Base-by-base conservation (phyloP, 2,888 invertebrate species). In the Eristalis tenax region DNA sequence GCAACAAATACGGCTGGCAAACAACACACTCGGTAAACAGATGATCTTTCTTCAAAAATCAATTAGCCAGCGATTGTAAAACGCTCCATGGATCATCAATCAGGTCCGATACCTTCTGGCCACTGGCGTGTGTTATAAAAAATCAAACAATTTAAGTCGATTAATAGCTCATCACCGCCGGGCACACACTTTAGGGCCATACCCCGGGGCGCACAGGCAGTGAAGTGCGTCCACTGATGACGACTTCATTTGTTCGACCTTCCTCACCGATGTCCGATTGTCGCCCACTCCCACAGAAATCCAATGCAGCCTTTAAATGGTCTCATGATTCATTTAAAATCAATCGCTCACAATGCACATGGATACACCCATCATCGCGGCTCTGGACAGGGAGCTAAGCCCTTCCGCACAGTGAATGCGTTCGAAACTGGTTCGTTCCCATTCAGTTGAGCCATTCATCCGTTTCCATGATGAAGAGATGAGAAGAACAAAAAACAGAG, bases 371-470 rank as follows among this genome's bases (percentile, higher is more conserved):
- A 50, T 18, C 18, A 18, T 4, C 50, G 50, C n/a, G n/a, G n/a
- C n/a, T n/a, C n/a, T n/a, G n/a, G n/a, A n/a, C n/a, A n/a, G 18
- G 10, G 8, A 6, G 5, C 43, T 50, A 18, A 50, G 74, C 69
- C 77, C 82, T 82, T 64, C 68, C 76, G 76, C 65, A 63, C 8
- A 8, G 35, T 66, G 63, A 75, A 71, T 61, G 75, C 74, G 73
- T 75, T 83, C 23, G 65, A 11, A 78, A 75, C 26, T 82, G 61
- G 70, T 82, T 86, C 57, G 78, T 70, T 86, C 75, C 86, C 83
- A 86, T 82, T 86, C 86, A 86, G 70, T 82, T 78, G 74, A 82
- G 77, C 86, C 78, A 86, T 86, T 86, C 86, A 86, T 86, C 78
- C 83, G 79, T 66, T 82, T 86, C 78, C n/a, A 38, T 35, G 10